These are phyloP conservation scores for Drosophila demipolita DNA, from an alignment of 2,888 invertebrate species.

Conservation along the genomic window DNA sequence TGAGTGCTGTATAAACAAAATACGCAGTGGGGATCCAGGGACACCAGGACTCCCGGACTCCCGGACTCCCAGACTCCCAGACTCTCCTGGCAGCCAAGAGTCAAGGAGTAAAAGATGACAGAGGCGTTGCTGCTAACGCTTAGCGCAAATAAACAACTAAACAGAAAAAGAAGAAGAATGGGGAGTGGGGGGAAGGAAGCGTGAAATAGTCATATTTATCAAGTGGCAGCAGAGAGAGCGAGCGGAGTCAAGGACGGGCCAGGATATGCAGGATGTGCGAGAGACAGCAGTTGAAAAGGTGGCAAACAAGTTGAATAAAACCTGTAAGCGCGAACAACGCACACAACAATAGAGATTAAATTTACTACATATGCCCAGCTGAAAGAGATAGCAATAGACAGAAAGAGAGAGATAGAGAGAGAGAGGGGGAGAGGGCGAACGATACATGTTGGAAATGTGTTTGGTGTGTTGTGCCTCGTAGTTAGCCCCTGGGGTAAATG, in stretches of 20 bases:
- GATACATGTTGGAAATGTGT: slow-evolving; percentile 26
- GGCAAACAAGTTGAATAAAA: slow-evolving; percentile 45
- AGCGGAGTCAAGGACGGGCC: slow-evolving; percentile 51
- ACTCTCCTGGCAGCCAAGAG: slow-evolving; percentile 11
- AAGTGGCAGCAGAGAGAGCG: slow-evolving; percentile 63
- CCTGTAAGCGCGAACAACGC: slow-evolving; percentile 23
- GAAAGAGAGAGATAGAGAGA: neutral
- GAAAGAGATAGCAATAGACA: neutral
- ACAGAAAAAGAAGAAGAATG: neutral
- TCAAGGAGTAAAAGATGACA: slow-evolving; percentile 42
- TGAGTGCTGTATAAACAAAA: slow-evolving; percentile 79
- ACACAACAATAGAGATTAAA: slow-evolving; percentile 71
- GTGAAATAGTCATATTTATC: slow-evolving; percentile 77
- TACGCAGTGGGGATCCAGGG: slow-evolving; percentile 29
- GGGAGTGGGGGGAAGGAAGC: slow-evolving; percentile 14
- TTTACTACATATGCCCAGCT: slow-evolving; percentile 39
- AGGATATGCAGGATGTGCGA: slow-evolving; percentile 36
- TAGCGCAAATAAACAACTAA: slow-evolving; percentile 71
- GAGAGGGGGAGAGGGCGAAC: slow-evolving; percentile 1
- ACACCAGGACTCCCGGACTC: neutral
- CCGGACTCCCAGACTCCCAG: neutral
- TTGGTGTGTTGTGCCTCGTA: slow-evolving; percentile 8
- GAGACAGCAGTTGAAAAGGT: slow-evolving; percentile 41
- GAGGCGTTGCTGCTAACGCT: slow-evolving; percentile 74
- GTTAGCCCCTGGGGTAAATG: slow-evolving; percentile 31